Evolutionary conservation across 2,888 invertebrate genomes (phyloP), one percentile per base, ranked within the genome.

Genomic region (Deilephila elpenor): DNA sequence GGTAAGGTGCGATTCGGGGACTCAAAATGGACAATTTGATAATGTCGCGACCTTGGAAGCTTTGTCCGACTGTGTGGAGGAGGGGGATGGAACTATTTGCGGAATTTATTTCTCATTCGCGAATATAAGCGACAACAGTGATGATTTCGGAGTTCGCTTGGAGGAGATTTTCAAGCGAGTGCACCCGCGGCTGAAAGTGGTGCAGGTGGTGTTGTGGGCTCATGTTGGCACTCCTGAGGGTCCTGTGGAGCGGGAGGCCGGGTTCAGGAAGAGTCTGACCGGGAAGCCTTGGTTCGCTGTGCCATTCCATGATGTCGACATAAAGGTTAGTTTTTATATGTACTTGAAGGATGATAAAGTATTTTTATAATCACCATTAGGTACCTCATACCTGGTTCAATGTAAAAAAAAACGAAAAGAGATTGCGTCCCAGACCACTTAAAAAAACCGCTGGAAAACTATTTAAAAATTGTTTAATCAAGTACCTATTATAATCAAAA

Each of bases 21-120:
- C 88, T 37, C 89, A 92, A 76, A 92, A 88, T 75, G 95, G 94
- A 56, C 93, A 94, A 79, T 94, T 94, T 76, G 93, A 95, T 76
- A 88, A 89, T 75, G 80, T 93, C 19, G 81, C 91, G 1, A 95
- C 95, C 1, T 80, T 89, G 61, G 95, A 95, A 75, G 94, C 92
- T 74, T 82, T 95, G 72, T 79, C 86, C 44, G 93, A 93, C 74
- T 94, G 93, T 77, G 93, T 93, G 14, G 93, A 96, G 2, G 91
- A 92, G 59, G 93, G 93, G 0, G 94, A 93, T 17, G 95, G 95
- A 17, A 88, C 95, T 72, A 89, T 93, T 37, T 95, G 96, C 81
- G 96, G 96, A 51, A 94, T 96, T 78, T 97, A 96, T 86, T 97
- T 97, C 87, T 96, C 96, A 71, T 96, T 97, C 85, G 96, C 96